These are phyloP conservation scores for Struthidea cinerea DNA, from an alignment of 2,113 vertebrate genomes.

Conservation along the genomic window DNA sequence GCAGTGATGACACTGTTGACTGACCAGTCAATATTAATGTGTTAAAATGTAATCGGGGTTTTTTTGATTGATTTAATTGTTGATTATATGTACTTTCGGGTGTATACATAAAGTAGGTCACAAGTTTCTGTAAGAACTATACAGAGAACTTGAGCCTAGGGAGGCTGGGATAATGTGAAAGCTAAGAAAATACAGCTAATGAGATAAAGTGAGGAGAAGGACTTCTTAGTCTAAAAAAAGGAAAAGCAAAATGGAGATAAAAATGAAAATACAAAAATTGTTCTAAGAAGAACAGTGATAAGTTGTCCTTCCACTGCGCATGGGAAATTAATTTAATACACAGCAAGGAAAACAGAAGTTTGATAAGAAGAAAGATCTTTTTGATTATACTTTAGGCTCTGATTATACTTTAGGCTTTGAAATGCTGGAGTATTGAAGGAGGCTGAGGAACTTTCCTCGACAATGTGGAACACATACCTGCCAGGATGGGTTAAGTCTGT, in stretches of 20 bases:
- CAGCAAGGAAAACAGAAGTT: background rate
- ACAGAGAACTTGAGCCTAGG: background rate
- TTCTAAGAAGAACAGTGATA: background rate
- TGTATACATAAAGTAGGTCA: background rate
- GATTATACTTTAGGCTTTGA: background rate
- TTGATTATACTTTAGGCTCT: background rate
- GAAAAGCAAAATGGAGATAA: background rate
- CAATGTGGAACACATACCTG: background rate
- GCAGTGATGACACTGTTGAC: background rate
- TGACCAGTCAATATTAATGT: background rate
- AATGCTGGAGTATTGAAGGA: background rate
- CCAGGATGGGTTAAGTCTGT: background rate
- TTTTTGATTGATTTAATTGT: background rate
- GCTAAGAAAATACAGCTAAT: background rate
- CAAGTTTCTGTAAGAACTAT: background rate
- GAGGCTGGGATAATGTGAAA: background rate
- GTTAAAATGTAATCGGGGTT: background rate
- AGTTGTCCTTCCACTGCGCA: background rate
- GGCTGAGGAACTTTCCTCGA: background rate
- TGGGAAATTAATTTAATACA: background rate
- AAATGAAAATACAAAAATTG: background rate
- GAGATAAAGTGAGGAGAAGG: background rate
- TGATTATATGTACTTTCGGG: background rate
- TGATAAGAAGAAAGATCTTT: background rate
- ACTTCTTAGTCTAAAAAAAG: background rate